Evolutionary conservation across 2,888 invertebrate genomes (phyloP), one percentile per base, ranked within the genome.

Genomic region (Eristalis tenax): DNA sequence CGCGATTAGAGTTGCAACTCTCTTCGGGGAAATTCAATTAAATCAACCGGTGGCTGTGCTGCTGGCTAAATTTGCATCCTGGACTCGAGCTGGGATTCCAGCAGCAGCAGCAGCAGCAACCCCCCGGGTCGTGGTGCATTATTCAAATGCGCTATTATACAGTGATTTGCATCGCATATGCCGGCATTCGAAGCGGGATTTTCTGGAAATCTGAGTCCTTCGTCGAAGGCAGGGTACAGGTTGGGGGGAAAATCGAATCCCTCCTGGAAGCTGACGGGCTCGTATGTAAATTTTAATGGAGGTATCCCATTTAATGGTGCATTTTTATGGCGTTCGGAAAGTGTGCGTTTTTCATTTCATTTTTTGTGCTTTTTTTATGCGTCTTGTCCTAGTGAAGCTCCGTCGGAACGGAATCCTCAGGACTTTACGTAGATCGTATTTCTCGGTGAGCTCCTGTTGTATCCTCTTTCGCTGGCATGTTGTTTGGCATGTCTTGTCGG

Each of bases 121-220:
- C 28, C 28, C 82, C 68, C 18, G 68, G 73, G 66, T 38, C 59
- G 61, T 78, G 66, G 63, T 56, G 74, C 82, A 66, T 86, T 86
- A 86, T 86, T 86, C 83, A 87, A 87, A 87, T 83, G 43, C 35
- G 59, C 35, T 59, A 71, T 78, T 68, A 74, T 80, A 64, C 70
- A 61, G 78, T 64, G 83, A 80, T 76, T 87, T 87, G 83, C 83
- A 83, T 83, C 63, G 71, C 83, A 80, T 83, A 86, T 86, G 86
- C 50, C 56, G 32, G 82, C n/a, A 75, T 82, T 75, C 50, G 23
- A 56, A 83, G 50, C 63, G 5, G 78, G 78, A 86, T 83, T 75
- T 79, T 65, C 74, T 86, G n/a, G 85, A 77, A 65, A 84, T 71
- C 65, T 6, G 70, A 82, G 57, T 75, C 69, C 61, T 69, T 70